Base-by-base conservation (phyloP, 2,113 vertebrate genomes). In the Cottus gobio region DNA sequence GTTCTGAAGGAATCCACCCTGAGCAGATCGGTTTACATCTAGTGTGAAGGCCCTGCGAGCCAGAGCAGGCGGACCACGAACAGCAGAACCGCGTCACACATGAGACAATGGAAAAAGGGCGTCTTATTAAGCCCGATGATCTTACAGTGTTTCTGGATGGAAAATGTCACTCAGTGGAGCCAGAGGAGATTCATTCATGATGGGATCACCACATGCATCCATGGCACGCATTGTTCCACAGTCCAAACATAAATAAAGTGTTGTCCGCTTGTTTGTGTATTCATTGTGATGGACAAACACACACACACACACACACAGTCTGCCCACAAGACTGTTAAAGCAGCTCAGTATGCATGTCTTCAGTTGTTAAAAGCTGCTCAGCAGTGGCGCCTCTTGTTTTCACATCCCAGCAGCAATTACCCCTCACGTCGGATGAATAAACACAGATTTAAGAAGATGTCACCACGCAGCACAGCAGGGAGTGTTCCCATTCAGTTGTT, bases 311-410 rank as follows among this genome's bases (percentile, higher is more conserved):
- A 34, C 34, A 80, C 26, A n/a, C 82, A 82, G 84, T 82, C 82
- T 85, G 62, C 48, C 83, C 88, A 73, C 88, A 86, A 64, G 70
- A 63, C 62, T 7, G 60, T 78, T 72, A 64, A 71, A 85, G 62
- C 63, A 68, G 22, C 11, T 73, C 68, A 79, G 56, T 44, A 74
- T 77, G 73, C 68, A 39, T 74, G 69, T 74, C 77, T 50, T 72
- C 48, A 52, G 28, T 20, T 62, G 60, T 52, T 42, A 88, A 75
- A 61, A 63, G 48, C 77, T 62, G 48, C 67, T 75, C 86, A 76
- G 76, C 82, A 79, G 77, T 84, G 85, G 84, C 88, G 89, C 77
- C 87, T 88, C 90, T 91, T 90, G 85, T 92, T 90, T 91, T 88
- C 81, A 42, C 69, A 48, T 42, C 62, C 71, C 75, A 30, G 3